Percentiles rank a stretch among this genome's conserved stretches.
These are phyloP conservation scores for Colletes collaris DNA, from an alignment of 2,888 invertebrate genomes.

Conservation along the genomic window DNA sequence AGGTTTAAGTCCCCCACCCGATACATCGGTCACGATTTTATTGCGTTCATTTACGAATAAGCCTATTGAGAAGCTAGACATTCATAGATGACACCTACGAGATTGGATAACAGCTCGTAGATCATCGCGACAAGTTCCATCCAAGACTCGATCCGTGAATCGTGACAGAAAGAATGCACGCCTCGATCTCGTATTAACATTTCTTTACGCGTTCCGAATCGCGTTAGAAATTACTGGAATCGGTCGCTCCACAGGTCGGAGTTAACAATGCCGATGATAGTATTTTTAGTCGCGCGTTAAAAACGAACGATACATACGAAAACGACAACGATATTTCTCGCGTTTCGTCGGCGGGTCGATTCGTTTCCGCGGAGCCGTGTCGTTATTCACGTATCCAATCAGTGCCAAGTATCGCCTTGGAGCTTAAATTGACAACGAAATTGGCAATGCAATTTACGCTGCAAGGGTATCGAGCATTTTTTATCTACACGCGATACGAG, in stretches of 20 bases:
- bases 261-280: constrained; percentile 50
- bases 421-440: constrained; percentile 35
- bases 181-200: background rate
- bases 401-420: background rate
- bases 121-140: constrained; percentile 32
- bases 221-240: constrained; percentile 2
- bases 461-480: constrained; percentile 23
- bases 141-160: constrained; percentile 18
- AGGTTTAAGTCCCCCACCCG: constrained; percentile 9
- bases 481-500: constrained; percentile 30
- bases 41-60: constrained; percentile 4
- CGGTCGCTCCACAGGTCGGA: too few relatives aligned
- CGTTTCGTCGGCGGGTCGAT: constrained; percentile 2
- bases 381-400: constrained; percentile 30
- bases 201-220: background rate
- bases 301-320: background rate
- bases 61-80: constrained; percentile 22
- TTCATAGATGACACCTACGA: constrained; percentile 23
- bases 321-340: background rate
- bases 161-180: constrained; percentile 41
- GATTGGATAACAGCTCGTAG: constrained; percentile 5
- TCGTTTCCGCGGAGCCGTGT: constrained; percentile 7
- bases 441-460: constrained; percentile 41
- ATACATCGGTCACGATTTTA: constrained; percentile 47
- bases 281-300: constrained; percentile 35